A percentile compares a stretch with the other conserved stretches of the same genome.
Evolutionary conservation across 30 jellyfish, hydroid and myxozoan species (phyloP).

Genomic region (Aurelia aurita complex sp. Pacific): DNA sequence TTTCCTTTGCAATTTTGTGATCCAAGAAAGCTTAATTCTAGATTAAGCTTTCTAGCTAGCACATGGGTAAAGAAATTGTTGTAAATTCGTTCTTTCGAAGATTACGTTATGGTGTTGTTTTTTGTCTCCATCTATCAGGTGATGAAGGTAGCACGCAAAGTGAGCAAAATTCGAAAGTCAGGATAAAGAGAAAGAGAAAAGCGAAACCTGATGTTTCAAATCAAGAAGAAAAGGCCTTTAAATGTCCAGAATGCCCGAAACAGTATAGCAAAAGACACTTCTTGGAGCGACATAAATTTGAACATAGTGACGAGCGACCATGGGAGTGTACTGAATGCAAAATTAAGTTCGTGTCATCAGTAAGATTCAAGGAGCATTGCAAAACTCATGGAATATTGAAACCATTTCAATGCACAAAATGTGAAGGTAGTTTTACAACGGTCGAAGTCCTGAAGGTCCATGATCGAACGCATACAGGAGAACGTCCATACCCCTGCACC

Average conservation of each 20-base stretch:
- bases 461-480: constrained; percentile 72
- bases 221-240: constrained; percentile 6
- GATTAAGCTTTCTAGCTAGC: too few relatives aligned
- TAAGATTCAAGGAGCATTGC: constrained; percentile 55
- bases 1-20: too few relatives aligned
- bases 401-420: constrained; percentile 61
- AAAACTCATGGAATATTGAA: constrained; percentile 77
- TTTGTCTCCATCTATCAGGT: too few relatives aligned
- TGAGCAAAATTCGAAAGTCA: too few relatives aligned
- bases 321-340: constrained; percentile 44
- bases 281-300: constrained; percentile 14
- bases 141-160: too few relatives aligned
- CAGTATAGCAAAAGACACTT: constrained; percentile 22
- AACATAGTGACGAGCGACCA: constrained; percentile 24
- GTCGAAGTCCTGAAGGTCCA: constrained; percentile 65
- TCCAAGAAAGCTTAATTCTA: too few relatives aligned
- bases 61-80: too few relatives aligned
- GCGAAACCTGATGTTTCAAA: not conserved
- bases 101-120: too few relatives aligned
- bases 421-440: constrained; percentile 29
- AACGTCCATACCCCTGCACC: constrained; percentile 54
- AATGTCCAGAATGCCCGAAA: constrained; percentile 39
- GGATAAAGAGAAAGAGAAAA: not conserved
- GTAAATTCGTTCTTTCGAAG: too few relatives aligned
- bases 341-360: constrained; percentile 34